Evolutionary conservation across 2,113 vertebrate genomes (phyloP).

Genomic region (Tricholaema leucomelas): DNA sequence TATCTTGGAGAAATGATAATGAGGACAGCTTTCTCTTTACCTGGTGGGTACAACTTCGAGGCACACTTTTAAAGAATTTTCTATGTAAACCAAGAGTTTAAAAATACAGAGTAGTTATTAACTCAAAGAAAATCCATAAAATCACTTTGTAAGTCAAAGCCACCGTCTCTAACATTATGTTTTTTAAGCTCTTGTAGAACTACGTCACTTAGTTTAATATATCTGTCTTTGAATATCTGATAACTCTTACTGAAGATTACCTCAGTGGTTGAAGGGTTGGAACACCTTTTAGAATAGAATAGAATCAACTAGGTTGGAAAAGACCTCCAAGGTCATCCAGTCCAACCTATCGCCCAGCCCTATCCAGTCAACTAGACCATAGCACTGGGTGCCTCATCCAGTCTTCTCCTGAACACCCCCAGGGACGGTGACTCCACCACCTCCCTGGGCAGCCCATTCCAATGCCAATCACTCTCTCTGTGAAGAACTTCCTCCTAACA

Average conservation of each 20-base stretch:
- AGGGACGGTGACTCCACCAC: too few relatives aligned
- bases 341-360: too few relatives aligned
- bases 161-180: not conserved
- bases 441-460: too few relatives aligned
- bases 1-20: conserved; percentile 87
- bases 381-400: too few relatives aligned
- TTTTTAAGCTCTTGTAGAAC: not conserved
- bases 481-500: too few relatives aligned
- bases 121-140: not conserved
- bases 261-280: not conserved
- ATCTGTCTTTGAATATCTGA: not conserved
- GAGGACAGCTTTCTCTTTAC: conserved; percentile 91
- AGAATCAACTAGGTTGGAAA: too few relatives aligned
- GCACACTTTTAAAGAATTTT: not conserved
- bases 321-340: too few relatives aligned
- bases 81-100: not conserved
- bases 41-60: conserved; percentile 71
- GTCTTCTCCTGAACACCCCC: too few relatives aligned
- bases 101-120: not conserved
- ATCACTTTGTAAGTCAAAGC: not conserved
- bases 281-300: too few relatives aligned
- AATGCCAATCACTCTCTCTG: too few relatives aligned
- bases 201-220: not conserved
- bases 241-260: not conserved
- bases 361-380: too few relatives aligned